Conservation (phyloP, 2,797 vertebrate genomes). For the Anas bernieri region DNA sequence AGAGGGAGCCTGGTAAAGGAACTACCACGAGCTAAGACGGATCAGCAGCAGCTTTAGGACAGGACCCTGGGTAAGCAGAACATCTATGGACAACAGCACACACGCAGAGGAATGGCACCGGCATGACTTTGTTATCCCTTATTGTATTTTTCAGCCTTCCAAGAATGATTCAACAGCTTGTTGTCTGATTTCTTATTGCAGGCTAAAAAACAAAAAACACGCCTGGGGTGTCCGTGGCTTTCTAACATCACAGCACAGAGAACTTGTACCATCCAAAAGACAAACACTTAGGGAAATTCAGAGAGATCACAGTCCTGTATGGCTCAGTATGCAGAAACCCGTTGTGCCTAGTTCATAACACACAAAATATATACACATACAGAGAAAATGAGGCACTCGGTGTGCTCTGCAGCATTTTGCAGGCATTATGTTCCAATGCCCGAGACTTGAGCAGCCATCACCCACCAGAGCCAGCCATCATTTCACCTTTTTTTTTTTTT, state of each 20-base stretch:
- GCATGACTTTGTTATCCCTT: background rate
- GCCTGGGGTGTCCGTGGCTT: background rate
- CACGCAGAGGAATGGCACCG: rapidly evolving
- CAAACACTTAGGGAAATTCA: background rate
- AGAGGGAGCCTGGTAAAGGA: background rate
- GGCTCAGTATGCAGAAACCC: background rate
- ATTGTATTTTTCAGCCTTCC: background rate
- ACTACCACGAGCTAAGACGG: background rate
- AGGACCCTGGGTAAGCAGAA: rapidly evolving
- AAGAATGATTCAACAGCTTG: rapidly evolving
- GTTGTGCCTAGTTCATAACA: background rate
- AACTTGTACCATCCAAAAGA: background rate
- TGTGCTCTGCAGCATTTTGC: background rate
- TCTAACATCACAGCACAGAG: rapidly evolving
- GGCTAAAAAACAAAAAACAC: background rate
- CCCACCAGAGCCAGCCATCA: background rate
- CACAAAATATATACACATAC: rapidly evolving
- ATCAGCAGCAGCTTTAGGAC: background rate
- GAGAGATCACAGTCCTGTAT: background rate
- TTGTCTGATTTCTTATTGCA: background rate
- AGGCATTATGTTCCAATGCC: rapidly evolving
- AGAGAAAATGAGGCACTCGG: background rate
- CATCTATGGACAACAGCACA: too few species aligned
- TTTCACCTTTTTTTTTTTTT: background rate
- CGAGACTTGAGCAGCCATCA: background rate